Base-by-base conservation (phyloP, 2,888 invertebrate species). In the Priapulus caudatus region DNA sequence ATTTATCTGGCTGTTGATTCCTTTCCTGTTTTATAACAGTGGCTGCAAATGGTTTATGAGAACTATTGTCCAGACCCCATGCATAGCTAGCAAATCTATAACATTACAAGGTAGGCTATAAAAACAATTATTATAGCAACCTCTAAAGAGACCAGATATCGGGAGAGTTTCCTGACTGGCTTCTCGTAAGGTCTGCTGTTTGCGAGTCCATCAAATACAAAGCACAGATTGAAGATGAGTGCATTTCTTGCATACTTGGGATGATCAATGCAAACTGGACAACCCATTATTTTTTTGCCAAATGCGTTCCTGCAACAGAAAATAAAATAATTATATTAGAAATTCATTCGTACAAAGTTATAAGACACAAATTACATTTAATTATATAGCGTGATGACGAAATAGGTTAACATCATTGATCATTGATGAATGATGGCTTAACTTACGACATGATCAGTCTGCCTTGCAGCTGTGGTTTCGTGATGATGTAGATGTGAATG, bases 171-270 rank as follows among this genome's bases (percentile, higher is more conserved):
- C 65, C 86, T 89, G 0, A 95, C 88, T 4, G 93, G 86, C 0
- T 89, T 83, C 66, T 95, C 93, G 71, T 92, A 93, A 64, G 89
- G 90, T 1, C 87, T 84, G 0, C 91, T 89, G 53, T 88, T 79
- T 0, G 89, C 84, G 75, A 83, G 82, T 50, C 86, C 83, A 66
- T 90, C 87, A 66, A 90, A 92, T 0, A 93, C 90, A 67, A 95
- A 90, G 71, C 92, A 92, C 23, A 91, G 72, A 73, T 95, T 95
- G 74, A 95, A 95, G 56, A 91, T 83, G 64, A 89, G 86, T n/a
- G 88, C 87, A 73, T 95, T 95, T 51, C 95, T 77, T 15, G 83
- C 83, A 73, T 95, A 95, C 64, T 87, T 84, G 48, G 84, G 80
- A 70, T 85, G 82, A 62, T 87, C 84, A 54, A 95, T 91, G 58